These are phyloP conservation scores for Neolamprologus sp. DNA, from an alignment of 2,113 vertebrate species.

Conservation along the genomic window DNA sequence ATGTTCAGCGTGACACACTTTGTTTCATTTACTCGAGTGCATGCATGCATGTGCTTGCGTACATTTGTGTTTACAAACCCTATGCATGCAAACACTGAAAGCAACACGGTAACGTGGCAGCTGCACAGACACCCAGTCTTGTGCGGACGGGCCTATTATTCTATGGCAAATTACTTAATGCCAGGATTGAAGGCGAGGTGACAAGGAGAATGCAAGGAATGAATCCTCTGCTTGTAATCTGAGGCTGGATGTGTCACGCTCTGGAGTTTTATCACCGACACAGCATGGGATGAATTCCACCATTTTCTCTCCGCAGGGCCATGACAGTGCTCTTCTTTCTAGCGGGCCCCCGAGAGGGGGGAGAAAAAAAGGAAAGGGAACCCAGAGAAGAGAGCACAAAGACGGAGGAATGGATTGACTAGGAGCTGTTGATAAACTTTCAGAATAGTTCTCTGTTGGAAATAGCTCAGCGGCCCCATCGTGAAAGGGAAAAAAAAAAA, in stretches of 20 bases:
- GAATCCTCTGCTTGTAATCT: constrained; percentile 62
- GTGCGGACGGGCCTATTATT: constrained; percentile 52
- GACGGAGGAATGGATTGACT: constrained; percentile 48
- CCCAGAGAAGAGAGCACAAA: constrained; percentile 42
- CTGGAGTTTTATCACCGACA: constrained; percentile 58
- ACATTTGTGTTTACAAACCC: constrained; percentile 4
- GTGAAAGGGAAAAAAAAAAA: constrained; percentile 16
- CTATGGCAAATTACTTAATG: constrained; percentile 59
- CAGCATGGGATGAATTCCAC: constrained; percentile 63
- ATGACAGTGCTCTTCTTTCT: constrained; percentile 61
- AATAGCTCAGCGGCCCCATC: constrained; percentile 6
- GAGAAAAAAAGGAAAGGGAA: constrained; percentile 4
- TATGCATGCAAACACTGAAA: not conserved
- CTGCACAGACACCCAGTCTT: constrained; percentile 29
- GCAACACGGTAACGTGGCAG: not conserved
- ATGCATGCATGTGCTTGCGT: not conserved
- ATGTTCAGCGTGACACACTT: not conserved
- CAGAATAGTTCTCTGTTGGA: constrained; percentile 69
- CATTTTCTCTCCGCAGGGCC: constrained; percentile 53
- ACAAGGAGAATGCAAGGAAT: constrained; percentile 56
- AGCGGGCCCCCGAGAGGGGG: constrained; percentile 9
- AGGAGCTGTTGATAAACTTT: constrained; percentile 70
- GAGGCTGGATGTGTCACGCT: constrained; percentile 54
- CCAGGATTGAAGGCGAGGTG: constrained; percentile 55
- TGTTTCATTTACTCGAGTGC: not conserved